Evolutionary conservation across 2,113 vertebrate species (phyloP), one percentile per base, ranked within the genome.

Genomic region (Daboia siamensis): DNA sequence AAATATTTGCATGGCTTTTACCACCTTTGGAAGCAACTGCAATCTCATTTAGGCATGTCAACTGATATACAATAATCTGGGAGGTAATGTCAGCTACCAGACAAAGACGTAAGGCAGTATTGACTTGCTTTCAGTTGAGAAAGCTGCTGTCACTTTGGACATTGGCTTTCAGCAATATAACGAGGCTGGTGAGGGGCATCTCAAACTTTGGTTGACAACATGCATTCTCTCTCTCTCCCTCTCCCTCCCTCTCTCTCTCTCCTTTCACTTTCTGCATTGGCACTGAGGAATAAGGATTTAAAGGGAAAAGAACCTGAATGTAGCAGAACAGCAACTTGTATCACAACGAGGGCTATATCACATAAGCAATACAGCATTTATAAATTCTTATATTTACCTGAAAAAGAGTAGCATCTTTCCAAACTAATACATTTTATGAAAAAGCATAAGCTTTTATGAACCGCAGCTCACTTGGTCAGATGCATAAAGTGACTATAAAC

Each of bases 111-210:
- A 95, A 54, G 96, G 44, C 2, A 86, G 29, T 57, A 90, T 3
- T 95, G 90, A 93, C 91, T 95, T 29, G 17, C 48, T 91, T 95
- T 94, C 15, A n/a, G 11, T 86, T 91, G 93, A 64, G 90, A 94
- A 94, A 93, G 89, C 48, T 93, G 57, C 55, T 93, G 52, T 93
- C 69, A 86, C 56, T 93, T 93, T 39, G 89, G 17, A 69, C 33
- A 57, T 4, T 93, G 90, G 23, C 55, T 93, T 89, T 96, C 84
- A 88, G 13, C 88, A 87, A 87, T 90, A 88, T 92, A 95, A 87
- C 20, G 29, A 84, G 39, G 84, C 56, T 92, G n/a, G 11, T 12
- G 44, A 39, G 54, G 17, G 44, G 80, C 9, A 93, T 94, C 95
- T 44, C 74, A 93, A 59, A 59, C 33, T 92, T 52, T 48, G 69